A percentile compares a stretch with the other conserved stretches of the same genome.
These are phyloP conservation scores for Mesopsocus fuscifrons DNA, from an alignment of 2,888 invertebrate genomes.

Conservation along the genomic window DNA sequence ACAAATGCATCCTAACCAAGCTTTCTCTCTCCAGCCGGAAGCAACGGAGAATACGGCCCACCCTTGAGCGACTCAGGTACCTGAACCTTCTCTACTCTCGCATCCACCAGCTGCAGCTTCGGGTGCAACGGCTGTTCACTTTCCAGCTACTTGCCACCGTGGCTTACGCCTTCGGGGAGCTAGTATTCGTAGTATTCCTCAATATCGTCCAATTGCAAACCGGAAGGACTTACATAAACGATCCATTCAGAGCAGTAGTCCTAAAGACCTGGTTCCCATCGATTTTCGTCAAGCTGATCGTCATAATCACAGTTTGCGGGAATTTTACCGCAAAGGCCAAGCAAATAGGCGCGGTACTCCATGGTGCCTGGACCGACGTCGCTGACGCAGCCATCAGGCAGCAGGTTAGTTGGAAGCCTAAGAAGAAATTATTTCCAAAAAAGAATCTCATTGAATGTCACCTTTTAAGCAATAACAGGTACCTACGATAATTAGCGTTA, in stretches of 20 bases:
- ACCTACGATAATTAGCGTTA: too few species aligned
- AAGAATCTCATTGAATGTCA: not conserved
- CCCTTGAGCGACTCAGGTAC: too few species aligned
- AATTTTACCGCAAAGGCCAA: not conserved
- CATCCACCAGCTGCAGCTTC: too few species aligned
- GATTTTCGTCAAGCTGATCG: not conserved
- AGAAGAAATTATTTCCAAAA: not conserved
- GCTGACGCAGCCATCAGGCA: not conserved
- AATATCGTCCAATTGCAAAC: constrained; percentile 1
- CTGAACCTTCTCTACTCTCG: too few species aligned
- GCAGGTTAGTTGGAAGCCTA: not conserved
- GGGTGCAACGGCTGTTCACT: too few species aligned
- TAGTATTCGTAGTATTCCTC: constrained; percentile 2
- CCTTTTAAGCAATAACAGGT: too few species aligned
- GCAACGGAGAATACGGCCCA: too few species aligned
- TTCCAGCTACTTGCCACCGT: not conserved
- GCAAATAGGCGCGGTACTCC: not conserved
- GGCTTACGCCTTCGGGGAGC: not conserved
- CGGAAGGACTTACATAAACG: not conserved
- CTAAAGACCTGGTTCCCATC: constrained; percentile 2
- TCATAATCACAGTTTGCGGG: not conserved
- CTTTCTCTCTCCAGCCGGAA: too few species aligned
- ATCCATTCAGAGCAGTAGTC: not conserved
- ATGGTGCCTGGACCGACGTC: not conserved
- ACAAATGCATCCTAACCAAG: too few species aligned